Evolutionary conservation across 2,113 vertebrate genomes (phyloP).

Genomic region (Silurus meridionalis): DNA sequence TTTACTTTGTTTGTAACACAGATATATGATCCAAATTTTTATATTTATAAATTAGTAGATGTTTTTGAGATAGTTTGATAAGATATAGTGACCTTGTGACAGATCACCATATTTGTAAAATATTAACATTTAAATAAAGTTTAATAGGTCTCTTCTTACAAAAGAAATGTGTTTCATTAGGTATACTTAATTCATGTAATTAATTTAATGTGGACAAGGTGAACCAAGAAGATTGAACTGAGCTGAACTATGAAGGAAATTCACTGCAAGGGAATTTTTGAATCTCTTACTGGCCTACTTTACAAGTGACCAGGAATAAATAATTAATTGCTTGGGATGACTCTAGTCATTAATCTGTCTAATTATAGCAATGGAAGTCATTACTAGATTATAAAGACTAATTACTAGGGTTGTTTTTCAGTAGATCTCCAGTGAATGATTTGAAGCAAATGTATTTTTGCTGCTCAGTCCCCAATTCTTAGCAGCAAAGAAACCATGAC

Average conservation of each 20-base stretch:
- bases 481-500: neutral
- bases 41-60: neutral
- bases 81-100: neutral
- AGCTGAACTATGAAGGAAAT: neutral
- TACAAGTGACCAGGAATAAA: conserved; percentile 40
- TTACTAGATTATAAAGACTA: conserved; percentile 52
- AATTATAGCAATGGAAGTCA: conserved; percentile 48
- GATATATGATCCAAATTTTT: neutral
- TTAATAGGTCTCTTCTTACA: neutral
- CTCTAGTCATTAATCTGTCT: conserved; percentile 49
- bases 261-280: neutral
- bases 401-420: conserved; percentile 40
- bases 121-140: neutral
- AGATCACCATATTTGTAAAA: too few species aligned
- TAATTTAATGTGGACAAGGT: neutral
- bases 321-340: conserved; percentile 48
- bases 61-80: neutral
- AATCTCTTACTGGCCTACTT: conserved; percentile 7
- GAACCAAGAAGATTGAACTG: neutral
- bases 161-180: neutral
- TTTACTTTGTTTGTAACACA: neutral
- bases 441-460: conserved; percentile 8
- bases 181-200: neutral
- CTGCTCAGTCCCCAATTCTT: conserved; percentile 2
- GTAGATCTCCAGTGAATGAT: conserved; percentile 13